These are phyloP conservation scores for Leucoraja erinaceus DNA, from an alignment of 2,113 vertebrate species.

Conservation along the genomic window DNA sequence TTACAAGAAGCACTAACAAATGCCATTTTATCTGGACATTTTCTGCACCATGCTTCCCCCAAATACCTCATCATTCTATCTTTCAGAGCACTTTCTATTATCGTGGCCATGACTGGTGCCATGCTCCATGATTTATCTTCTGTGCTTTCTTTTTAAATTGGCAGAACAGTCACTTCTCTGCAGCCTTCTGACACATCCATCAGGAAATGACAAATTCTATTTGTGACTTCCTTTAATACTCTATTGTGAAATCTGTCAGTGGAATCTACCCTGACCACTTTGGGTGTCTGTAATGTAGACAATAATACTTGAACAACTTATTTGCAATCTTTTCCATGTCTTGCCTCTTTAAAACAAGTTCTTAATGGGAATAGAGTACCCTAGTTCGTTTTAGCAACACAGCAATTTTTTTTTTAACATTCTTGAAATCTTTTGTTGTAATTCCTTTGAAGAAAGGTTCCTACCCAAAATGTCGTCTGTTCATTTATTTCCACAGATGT, in stretches of 20 bases:
- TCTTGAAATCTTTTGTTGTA: not conserved
- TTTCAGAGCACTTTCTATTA: not conserved
- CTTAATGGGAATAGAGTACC: not conserved
- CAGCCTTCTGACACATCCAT: not conserved
- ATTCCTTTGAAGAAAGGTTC: not conserved
- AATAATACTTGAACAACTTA: too few relatives aligned
- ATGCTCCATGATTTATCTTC: not conserved
- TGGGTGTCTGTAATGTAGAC: not conserved
- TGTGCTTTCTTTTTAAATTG: not conserved
- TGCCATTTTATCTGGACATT: not conserved
- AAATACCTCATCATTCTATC: not conserved
- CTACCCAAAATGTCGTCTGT: too few relatives aligned
- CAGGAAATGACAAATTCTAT: not conserved
- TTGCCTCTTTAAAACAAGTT: not conserved
- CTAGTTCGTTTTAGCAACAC: not conserved
- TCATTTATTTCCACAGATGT: too few relatives aligned
- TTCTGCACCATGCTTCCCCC: not conserved
- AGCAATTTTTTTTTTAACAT: not conserved
- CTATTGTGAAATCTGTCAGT: not conserved
- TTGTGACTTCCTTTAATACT: not conserved
- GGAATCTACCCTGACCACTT: not conserved
- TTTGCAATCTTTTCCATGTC: not conserved
- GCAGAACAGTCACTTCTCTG: not conserved
- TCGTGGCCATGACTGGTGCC: not conserved
- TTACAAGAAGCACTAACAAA: not conserved